Conservation (phyloP, 2,797 vertebrate species). For the Poeciliopsis presidionis region DNA sequence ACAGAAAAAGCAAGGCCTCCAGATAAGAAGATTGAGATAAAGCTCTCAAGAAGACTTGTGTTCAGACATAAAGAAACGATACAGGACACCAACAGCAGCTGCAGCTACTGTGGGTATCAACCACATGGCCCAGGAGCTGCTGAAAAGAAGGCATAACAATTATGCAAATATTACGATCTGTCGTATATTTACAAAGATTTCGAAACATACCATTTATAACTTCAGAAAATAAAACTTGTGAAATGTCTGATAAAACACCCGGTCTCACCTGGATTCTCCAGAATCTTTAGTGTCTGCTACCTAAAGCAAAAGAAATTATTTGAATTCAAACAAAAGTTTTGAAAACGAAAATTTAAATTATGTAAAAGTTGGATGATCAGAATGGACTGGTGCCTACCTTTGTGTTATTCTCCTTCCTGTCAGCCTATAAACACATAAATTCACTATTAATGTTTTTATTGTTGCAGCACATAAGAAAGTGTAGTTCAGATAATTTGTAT, state of each 20-base stretch:
- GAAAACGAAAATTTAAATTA: neutral
- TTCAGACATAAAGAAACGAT: slow-evolving; percentile 87
- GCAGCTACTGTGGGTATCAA: slow-evolving; percentile 87
- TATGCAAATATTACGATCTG: neutral
- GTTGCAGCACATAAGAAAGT: neutral
- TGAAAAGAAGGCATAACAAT: neutral
- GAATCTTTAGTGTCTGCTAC: slow-evolving; percentile 44
- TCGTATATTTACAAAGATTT: neutral
- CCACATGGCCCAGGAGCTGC: slow-evolving; percentile 88
- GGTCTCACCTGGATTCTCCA: slow-evolving; percentile 70
- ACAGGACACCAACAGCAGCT: slow-evolving; percentile 84
- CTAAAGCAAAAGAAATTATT: slow-evolving; percentile 32
- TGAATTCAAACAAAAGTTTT: neutral
- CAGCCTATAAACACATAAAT: slow-evolving; percentile 72
- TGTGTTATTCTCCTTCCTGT: slow-evolving; percentile 65
- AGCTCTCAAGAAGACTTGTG: slow-evolving; percentile 83
- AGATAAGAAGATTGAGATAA: slow-evolving; percentile 57
- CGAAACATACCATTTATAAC: neutral
- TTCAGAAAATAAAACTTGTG: neutral
- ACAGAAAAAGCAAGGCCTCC: slow-evolving; percentile 69
- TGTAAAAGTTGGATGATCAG: neutral
- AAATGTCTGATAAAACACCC: neutral
- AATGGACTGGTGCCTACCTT: slow-evolving; percentile 66
- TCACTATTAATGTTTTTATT: slow-evolving; percentile 6
- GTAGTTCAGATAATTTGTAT: neutral